phyloP scores from a whole-genome alignment of 2,797 vertebrate genomes.

The Sebastes melanostomus region DNA sequence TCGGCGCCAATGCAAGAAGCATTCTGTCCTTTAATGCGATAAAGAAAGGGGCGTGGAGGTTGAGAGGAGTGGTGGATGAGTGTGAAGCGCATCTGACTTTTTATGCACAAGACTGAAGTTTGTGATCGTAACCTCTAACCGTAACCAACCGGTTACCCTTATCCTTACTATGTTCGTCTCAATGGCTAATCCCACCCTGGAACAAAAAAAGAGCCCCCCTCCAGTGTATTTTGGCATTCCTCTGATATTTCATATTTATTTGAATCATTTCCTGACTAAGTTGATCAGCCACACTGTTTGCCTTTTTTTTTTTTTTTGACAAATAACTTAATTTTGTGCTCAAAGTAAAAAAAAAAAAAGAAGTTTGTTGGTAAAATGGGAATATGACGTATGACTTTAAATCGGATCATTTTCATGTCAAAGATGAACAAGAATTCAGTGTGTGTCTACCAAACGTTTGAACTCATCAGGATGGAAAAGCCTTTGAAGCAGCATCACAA shows the following conservation, averaged over 20 bases:
- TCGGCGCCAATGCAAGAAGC: not conserved
- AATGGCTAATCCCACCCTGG: too few species aligned
- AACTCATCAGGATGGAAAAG: not conserved
- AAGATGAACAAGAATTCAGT: not conserved
- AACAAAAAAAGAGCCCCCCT: too few species aligned
- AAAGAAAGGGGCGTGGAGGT: not conserved
- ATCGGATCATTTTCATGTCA: not conserved
- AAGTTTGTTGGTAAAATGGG: too few species aligned
- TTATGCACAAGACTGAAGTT: not conserved
- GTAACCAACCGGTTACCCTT: not conserved
- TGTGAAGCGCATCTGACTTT: not conserved
- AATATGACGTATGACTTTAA: not conserved
- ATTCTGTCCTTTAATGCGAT: not conserved
- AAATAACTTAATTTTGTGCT: too few species aligned
- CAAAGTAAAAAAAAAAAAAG: not conserved
- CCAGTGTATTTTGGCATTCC: too few species aligned
- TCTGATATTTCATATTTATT: too few species aligned
- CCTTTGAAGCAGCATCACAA: not conserved
- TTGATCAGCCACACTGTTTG: too few species aligned
- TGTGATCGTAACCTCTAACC: not conserved
- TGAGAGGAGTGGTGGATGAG: not conserved
- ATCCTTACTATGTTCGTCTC: too few species aligned
- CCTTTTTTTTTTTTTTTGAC: too few species aligned
- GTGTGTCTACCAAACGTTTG: slow-evolving; percentile 17
- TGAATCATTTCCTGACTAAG: too few species aligned